A percentile compares a stretch with the other conserved stretches of the same genome.
Evolutionary conservation across 2,113 vertebrate genomes (phyloP).

Genomic region (Jaculus jaculus): DNA sequence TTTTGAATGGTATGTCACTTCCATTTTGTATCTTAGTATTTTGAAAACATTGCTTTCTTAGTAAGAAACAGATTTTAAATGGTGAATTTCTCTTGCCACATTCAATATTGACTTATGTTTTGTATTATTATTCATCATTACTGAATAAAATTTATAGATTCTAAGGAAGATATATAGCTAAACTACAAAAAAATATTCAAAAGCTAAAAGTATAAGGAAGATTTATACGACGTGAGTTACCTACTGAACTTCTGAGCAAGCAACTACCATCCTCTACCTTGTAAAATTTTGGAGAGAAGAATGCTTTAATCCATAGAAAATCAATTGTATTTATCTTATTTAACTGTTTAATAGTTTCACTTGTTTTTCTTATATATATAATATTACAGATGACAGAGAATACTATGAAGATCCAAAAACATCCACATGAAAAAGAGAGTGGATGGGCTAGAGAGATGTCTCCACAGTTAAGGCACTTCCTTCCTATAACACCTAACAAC

Average conservation of each 20-base stretch:
- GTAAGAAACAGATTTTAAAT: conserved; percentile 58
- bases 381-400: too few species aligned
- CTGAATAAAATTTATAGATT: conserved; percentile 60
- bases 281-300: background rate
- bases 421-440: too few species aligned
- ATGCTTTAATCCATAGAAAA: background rate
- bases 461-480: too few species aligned
- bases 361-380: conserved; percentile 11
- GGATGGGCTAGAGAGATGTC: too few species aligned
- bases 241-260: background rate
- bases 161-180: background rate
- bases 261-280: background rate
- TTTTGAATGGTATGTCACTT: conserved; percentile 66
- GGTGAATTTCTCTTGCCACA: conserved; percentile 34
- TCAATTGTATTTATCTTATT: background rate
- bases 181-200: background rate
- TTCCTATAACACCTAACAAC: too few species aligned
- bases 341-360: conserved; percentile 63
- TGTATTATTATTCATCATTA: conserved; percentile 47
- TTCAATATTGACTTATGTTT: conserved; percentile 39
- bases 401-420: too few species aligned
- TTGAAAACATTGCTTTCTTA: too few species aligned
- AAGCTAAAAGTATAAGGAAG: background rate
- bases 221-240: background rate
- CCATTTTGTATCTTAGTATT: conserved; percentile 57